Base-by-base conservation (phyloP, 2,113 vertebrate species). In the Gopherus flavomarginatus region DNA sequence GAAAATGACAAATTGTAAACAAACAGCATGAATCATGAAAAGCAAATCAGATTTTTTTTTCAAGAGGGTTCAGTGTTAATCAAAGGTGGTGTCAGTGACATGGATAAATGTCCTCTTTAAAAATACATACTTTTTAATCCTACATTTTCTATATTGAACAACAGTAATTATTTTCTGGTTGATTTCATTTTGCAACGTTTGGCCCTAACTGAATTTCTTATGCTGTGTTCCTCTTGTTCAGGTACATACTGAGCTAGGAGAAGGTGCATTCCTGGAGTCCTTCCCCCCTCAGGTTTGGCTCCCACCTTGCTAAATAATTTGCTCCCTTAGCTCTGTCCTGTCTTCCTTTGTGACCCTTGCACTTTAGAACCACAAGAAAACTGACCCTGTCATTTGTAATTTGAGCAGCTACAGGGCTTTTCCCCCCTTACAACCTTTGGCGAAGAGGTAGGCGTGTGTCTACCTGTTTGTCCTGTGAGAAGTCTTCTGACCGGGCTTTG, bases 51-150 rank as follows among this genome's bases (percentile, higher is more conserved):
- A 35, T 35, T 65, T 69, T 72, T 72, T 62, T 72, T 22, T 19
- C 17, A 72, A 21, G 14, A 22, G 4, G 8, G 19, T n/a, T 72
- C 19, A 38, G 35, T 38, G 35, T 16, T 38, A 38, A 35, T 72
- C 65, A 21, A 72, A 72, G 5, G n/a, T 11, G 65, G 11, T 72
- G 5, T 72, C 22, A 72, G n/a, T 11, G n/a, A 72, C 65, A 38
- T 72, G 65, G 65, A 72, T 38, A 72, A 72, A 72, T 72, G 65
- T n/a, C 65, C 19, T 72, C n/a, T 38, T 38, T 38, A 38, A 22
- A 35, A n/a, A 21, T 10, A 38, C 9, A 0, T 42, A 2, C 27
- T 2, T 89, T 83, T 59, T 27, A 49, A 11, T 38, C 69, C 24
- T 8, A 79, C 72, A 44, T 38, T 91, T 72, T 50, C 54, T 81